phyloP scores from a whole-genome alignment of 2,797 vertebrate species.

The Protosalanx chinensis region DNA sequence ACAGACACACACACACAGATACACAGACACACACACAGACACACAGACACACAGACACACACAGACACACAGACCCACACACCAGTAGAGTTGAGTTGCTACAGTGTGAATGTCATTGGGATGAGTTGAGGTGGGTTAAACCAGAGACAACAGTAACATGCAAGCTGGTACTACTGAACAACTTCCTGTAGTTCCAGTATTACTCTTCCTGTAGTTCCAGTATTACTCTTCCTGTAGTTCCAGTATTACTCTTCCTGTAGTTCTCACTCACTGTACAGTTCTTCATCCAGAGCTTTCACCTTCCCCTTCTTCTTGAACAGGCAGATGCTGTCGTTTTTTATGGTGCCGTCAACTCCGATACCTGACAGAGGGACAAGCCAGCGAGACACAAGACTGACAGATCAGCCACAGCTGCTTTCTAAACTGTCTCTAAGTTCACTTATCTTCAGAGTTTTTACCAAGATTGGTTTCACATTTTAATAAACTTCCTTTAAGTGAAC shows the following conservation, averaged over 20 bases:
- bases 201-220: too few relatives aligned
- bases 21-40: too few relatives aligned
- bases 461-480: not conserved
- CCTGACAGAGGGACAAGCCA: conserved; percentile 62
- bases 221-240: too few relatives aligned
- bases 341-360: conserved; percentile 86
- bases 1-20: not conserved
- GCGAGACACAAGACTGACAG: not conserved
- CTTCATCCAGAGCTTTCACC: conserved; percentile 90
- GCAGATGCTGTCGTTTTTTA: conserved; percentile 76
- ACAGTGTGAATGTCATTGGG: conserved; percentile 31
- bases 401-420: too few relatives aligned
- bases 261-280: conserved; percentile 81
- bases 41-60: conserved; percentile 10
- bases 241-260: too few relatives aligned
- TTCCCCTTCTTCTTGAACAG: conserved; percentile 92
- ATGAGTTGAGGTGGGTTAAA: too few relatives aligned
- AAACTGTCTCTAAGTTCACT: too few relatives aligned
- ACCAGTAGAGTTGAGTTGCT: not conserved
- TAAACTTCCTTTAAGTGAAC: not conserved
- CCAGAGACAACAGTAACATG: too few relatives aligned
- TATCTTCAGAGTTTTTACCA: not conserved
- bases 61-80: not conserved
- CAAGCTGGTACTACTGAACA: too few relatives aligned
- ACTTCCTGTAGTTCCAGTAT: too few relatives aligned